These are phyloP conservation scores for Rostratula benghalensis DNA, from an alignment of 2,113 vertebrate genomes.

Conservation along the genomic window DNA sequence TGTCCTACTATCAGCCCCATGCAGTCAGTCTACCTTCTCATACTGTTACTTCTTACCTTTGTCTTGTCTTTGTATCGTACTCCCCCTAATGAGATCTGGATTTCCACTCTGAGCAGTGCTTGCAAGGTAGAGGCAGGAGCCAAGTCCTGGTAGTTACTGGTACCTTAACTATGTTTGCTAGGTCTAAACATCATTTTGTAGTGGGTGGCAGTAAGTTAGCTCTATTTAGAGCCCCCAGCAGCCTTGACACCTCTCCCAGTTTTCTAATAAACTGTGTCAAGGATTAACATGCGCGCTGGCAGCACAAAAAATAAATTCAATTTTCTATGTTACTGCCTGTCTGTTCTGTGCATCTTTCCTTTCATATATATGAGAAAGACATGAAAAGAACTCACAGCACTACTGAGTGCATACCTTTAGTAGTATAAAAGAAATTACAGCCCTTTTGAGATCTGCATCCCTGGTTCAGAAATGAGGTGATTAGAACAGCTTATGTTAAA, in stretches of 20 bases:
- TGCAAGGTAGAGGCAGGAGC: background rate
- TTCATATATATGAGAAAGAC: background rate
- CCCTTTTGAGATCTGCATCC: background rate
- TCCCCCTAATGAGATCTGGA: background rate
- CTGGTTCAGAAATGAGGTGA: background rate
- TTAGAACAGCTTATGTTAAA: background rate
- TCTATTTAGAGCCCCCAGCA: background rate
- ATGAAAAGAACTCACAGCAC: background rate
- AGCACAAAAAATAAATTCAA: background rate
- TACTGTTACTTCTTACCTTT: background rate
- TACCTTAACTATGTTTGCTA: background rate
- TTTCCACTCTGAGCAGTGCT: background rate
- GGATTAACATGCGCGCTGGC: background rate
- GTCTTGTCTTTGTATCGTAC: background rate
- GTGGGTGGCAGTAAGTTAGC: background rate
- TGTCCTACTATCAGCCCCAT: background rate
- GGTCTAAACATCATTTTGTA: background rate
- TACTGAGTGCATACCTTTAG: background rate
- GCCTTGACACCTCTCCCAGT: background rate
- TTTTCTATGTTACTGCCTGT: background rate
- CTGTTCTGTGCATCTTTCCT: background rate
- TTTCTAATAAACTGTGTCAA: background rate
- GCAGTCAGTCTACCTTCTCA: background rate
- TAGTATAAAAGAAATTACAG: background rate
- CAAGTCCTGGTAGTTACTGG: background rate